Conservation (phyloP, 2,888 invertebrate genomes). For the Onchidella celtica region DNA sequence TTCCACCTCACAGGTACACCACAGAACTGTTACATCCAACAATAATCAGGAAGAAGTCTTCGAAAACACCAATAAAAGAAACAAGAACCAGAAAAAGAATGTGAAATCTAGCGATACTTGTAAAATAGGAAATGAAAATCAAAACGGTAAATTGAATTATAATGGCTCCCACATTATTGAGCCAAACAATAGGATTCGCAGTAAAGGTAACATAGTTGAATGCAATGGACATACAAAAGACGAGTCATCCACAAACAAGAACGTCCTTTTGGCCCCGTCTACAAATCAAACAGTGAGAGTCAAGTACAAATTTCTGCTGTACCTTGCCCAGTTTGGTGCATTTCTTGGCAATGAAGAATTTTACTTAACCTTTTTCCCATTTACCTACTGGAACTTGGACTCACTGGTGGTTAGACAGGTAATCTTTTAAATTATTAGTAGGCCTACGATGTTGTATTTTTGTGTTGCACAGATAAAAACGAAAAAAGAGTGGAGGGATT, state of each 20-base stretch:
- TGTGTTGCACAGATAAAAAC: too few species aligned
- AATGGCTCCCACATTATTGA: not conserved
- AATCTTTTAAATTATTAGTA: too few species aligned
- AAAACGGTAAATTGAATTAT: not conserved
- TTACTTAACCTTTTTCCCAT: slow-evolving; percentile 60
- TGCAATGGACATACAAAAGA: not conserved
- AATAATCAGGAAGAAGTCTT: slow-evolving; percentile 15
- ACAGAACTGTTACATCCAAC: not conserved
- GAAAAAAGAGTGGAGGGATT: too few species aligned
- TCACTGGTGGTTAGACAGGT: slow-evolving; percentile 58
- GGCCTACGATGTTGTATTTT: too few species aligned
- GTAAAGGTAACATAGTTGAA: not conserved
- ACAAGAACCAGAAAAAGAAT: not conserved
- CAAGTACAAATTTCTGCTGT: slow-evolving; percentile 59
- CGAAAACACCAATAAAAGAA: slow-evolving; percentile 8
- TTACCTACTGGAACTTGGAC: slow-evolving; percentile 68
- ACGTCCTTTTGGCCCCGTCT: not conserved
- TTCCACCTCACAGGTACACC: not conserved
- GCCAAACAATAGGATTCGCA: slow-evolving; percentile 8
- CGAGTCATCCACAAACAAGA: not conserved
- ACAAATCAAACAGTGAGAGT: slow-evolving; percentile 44
- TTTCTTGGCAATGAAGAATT: slow-evolving; percentile 70
- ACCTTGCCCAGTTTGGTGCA: slow-evolving; percentile 62
- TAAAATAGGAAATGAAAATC: not conserved
- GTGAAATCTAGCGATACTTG: not conserved